Percentiles rank a stretch among this genome's conserved stretches.
Evolutionary conservation across 2,797 vertebrate species (phyloP).

Genomic region (Sitta carolinensis): DNA sequence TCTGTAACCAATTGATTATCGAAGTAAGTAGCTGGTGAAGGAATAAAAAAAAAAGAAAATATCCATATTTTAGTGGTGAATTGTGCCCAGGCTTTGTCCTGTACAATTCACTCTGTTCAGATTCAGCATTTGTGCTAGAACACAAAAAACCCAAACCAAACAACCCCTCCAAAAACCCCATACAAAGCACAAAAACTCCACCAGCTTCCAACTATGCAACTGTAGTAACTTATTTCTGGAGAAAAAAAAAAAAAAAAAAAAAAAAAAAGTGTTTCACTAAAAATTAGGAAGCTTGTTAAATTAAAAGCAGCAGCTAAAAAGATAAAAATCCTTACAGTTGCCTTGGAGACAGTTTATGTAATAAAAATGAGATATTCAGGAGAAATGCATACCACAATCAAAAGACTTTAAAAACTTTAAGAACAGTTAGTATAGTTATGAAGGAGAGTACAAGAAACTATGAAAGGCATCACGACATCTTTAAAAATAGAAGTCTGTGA

Average conservation of each 20-base stretch:
- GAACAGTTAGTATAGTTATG: neutral
- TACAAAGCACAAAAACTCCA: neutral
- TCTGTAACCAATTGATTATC: neutral
- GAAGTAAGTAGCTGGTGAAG: neutral
- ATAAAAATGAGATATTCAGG: conserved; percentile 7
- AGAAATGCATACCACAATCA: neutral
- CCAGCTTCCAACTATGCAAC: neutral
- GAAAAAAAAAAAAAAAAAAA: neutral
- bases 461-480: neutral
- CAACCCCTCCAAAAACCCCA: too few species aligned
- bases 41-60: neutral
- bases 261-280: rapidly evolving
- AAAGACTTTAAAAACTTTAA: neutral
- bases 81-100: neutral
- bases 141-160: neutral
- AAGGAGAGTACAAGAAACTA: neutral
- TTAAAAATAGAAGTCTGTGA: neutral
- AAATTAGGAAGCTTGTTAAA: neutral
- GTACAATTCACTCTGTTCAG: neutral
- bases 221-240: neutral
- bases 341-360: neutral
- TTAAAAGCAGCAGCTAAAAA: neutral
- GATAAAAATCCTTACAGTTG: conserved; percentile 17
- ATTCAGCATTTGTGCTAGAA: neutral
- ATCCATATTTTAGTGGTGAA: neutral